Conservation (phyloP, 2,888 invertebrate species). For the Hofmannophila pseudospretella region DNA sequence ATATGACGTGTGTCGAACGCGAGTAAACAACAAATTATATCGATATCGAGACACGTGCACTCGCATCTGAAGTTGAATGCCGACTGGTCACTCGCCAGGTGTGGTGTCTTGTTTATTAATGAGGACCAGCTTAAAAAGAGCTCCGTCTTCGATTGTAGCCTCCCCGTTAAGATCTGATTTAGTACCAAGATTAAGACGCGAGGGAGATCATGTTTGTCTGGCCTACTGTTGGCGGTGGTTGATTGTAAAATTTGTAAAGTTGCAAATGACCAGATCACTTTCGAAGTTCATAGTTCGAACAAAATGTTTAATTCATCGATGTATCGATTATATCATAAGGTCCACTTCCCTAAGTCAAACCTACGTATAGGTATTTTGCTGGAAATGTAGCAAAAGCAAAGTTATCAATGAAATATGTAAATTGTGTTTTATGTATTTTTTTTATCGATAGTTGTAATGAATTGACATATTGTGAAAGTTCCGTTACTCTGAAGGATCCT, state of each 20-base stretch:
- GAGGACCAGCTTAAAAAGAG: constrained; percentile 24
- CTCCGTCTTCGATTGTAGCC: constrained; percentile 18
- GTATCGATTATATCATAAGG: background rate
- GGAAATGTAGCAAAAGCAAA: too few relatives aligned
- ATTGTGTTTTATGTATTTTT: background rate
- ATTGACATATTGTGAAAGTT: background rate
- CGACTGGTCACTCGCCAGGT: constrained; percentile 18
- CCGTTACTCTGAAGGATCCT: background rate
- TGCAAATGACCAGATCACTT: constrained; percentile 25
- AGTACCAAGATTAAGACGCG: background rate
- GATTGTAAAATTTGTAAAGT: constrained; percentile 11
- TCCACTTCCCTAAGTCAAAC: background rate
- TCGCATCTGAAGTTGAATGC: constrained; percentile 34
- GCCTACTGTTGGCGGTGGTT: constrained; percentile 14
- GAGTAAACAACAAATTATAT: constrained; percentile 21
- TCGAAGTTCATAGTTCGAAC: constrained; percentile 31
- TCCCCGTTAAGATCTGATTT: constrained; percentile 4
- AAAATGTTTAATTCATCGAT: constrained; percentile 8
- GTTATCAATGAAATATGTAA: too few relatives aligned
- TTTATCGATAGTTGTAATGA: background rate
- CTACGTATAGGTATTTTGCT: too few relatives aligned
- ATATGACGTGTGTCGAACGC: constrained; percentile 29
- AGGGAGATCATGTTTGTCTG: constrained; percentile 11
- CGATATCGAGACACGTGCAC: constrained; percentile 36
- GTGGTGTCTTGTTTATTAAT: constrained; percentile 19